These are phyloP conservation scores for Tylochromis polylepis DNA, from an alignment of 2,113 vertebrate genomes.

Conservation along the genomic window DNA sequence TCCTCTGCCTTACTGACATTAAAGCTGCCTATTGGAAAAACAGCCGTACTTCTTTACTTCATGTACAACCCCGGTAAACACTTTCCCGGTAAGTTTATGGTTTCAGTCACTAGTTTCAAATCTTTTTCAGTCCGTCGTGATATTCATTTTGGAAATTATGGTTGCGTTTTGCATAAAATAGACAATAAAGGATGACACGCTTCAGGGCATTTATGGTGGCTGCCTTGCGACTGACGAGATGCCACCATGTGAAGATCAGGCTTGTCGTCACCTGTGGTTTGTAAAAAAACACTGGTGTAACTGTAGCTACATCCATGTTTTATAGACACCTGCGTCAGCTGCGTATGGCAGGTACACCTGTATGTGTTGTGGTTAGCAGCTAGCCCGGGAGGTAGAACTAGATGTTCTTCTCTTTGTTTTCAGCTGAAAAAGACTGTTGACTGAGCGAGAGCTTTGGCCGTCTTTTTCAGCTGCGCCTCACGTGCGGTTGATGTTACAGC, in stretches of 20 bases:
- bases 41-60: neutral
- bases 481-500: neutral
- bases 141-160: neutral
- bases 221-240: neutral
- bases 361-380: neutral
- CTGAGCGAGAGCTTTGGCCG: neutral
- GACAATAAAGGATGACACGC: neutral
- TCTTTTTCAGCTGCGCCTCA: neutral
- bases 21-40: neutral
- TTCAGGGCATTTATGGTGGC: neutral
- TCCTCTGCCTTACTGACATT: rapidly evolving
- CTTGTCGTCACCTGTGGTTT: neutral
- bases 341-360: neutral
- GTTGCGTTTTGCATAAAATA: neutral
- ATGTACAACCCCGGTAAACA: rapidly evolving
- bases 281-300: neutral
- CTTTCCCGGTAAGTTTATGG: rapidly evolving
- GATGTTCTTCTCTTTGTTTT: neutral
- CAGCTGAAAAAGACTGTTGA: neutral
- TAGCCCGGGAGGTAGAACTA: neutral
- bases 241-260: neutral
- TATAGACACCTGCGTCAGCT: neutral
- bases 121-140: neutral
- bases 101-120: neutral
- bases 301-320: neutral